Percentiles rank a stretch among this genome's conserved stretches.
Conservation (phyloP, 2,888 invertebrate genomes). For the Tryphoninae sp. region DNA sequence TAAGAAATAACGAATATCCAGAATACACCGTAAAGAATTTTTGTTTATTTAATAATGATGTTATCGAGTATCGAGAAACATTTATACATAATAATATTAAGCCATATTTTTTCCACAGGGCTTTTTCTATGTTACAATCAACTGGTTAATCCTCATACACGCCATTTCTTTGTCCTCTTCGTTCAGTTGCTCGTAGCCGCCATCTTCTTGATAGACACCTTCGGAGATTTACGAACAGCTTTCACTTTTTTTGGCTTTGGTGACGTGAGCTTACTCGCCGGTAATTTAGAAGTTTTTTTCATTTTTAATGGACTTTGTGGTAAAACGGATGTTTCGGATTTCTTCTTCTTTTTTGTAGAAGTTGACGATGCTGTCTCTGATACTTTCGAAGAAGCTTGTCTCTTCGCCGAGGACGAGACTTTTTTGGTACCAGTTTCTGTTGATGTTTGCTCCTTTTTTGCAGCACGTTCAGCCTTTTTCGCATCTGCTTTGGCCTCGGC, state of each 20-base stretch:
- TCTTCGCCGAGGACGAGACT: slow-evolving; percentile 58
- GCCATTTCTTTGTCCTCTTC: slow-evolving; percentile 57
- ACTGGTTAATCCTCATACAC: slow-evolving; percentile 70
- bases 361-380: slow-evolving; percentile 16
- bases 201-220: slow-evolving; percentile 66
- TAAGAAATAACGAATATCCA: too few relatives aligned
- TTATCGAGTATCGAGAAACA: too few relatives aligned
- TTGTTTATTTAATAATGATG: too few relatives aligned
- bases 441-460: slow-evolving; percentile 70
- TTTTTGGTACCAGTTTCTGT: slow-evolving; percentile 65
- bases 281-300: slow-evolving; percentile 78
- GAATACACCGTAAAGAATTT: too few relatives aligned
- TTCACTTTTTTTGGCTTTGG: slow-evolving; percentile 78
- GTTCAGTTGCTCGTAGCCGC: slow-evolving; percentile 47
- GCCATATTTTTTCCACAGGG: too few relatives aligned
- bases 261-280: slow-evolving; percentile 78
- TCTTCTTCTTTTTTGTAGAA: slow-evolving; percentile 41
- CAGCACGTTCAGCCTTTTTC: slow-evolving; percentile 58
- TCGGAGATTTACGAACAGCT: slow-evolving; percentile 62
- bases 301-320: slow-evolving; percentile 74
- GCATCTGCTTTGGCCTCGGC: slow-evolving; percentile 54
- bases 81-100: too few relatives aligned
- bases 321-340: slow-evolving; percentile 42
- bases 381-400: slow-evolving; percentile 62
- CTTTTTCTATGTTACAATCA: slow-evolving; percentile 23